Conservation (phyloP, 2,113 vertebrate species). For the Oplegnathus fasciatus region DNA sequence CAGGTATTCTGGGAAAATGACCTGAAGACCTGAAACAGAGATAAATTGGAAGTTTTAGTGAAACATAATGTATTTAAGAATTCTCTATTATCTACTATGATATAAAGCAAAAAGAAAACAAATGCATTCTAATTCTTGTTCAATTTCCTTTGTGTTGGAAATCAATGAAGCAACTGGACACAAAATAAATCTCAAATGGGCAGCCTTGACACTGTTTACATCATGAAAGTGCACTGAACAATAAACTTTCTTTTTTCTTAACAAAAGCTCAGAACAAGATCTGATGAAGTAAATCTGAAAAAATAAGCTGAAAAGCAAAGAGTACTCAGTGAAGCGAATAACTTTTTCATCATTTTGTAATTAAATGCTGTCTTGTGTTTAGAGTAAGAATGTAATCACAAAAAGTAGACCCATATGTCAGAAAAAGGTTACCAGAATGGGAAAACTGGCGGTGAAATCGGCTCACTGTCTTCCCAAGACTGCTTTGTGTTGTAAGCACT, state of each 20-base stretch:
- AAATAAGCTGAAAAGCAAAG: not conserved
- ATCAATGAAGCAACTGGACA: not conserved
- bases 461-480: constrained; percentile 35
- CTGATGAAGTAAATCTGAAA: not conserved
- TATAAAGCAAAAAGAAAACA: not conserved
- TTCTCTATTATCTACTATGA: not conserved
- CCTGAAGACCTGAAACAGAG: constrained; percentile 93
- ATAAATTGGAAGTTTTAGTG: constrained; percentile 6
- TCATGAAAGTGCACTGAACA: not conserved
- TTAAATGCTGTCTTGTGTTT: not conserved
- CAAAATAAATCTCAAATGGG: not conserved
- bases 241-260: not conserved
- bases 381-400: not conserved
- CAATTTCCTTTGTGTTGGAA: not conserved
- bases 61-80: not conserved
- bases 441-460: constrained; percentile 20
- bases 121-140: not conserved
- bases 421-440: not conserved
- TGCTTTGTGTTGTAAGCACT: constrained; percentile 43
- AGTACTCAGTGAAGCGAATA: not conserved
- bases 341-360: not conserved
- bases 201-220: not conserved
- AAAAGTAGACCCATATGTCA: constrained; percentile 1
- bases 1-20: constrained; percentile 98
- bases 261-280: constrained; percentile 7